Evolutionary conservation across 2,113 vertebrate species (phyloP).

Genomic region (Myotis davidii): DNA sequence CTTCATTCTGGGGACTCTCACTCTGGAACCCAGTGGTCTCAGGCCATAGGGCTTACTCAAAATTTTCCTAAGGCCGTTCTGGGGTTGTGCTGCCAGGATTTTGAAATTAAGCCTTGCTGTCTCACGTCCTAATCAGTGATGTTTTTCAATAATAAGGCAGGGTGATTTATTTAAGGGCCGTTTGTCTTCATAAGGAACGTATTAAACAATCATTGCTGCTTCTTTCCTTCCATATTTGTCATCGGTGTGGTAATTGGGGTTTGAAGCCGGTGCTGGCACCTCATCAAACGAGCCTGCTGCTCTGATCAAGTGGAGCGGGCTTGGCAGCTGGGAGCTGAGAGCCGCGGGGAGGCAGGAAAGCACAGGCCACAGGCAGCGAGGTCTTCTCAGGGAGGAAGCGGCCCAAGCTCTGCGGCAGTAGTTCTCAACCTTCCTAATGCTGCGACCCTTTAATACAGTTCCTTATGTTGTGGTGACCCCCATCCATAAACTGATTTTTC

Average conservation of each 20-base stretch:
- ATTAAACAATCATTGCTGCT: conserved; percentile 81
- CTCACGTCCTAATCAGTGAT: conserved; percentile 61
- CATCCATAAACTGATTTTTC: too few relatives aligned
- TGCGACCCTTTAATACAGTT: too few relatives aligned
- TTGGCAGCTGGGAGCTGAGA: conserved; percentile 34
- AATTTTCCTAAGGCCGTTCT: conserved; percentile 1
- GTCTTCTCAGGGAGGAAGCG: background rate
- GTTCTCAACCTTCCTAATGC: too few relatives aligned
- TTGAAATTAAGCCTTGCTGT: conserved; percentile 79
- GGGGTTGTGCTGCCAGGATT: background rate
- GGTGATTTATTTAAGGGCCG: conserved; percentile 79
- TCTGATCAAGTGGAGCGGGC: accelerated
- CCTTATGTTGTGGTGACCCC: too few relatives aligned
- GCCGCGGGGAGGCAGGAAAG: background rate
- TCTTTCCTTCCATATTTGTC: conserved; percentile 78
- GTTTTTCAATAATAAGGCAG: conserved; percentile 77
- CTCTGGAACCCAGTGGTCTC: background rate
- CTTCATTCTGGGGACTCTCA: background rate
- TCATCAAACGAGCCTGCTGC: conserved; percentile 64
- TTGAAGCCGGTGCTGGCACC: conserved; percentile 18
- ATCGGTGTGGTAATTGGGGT: conserved; percentile 68
- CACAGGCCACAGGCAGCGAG: background rate
- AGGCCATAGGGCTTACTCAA: accelerated
- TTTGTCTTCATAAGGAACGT: conserved; percentile 86
- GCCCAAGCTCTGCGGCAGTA: background rate